These are phyloP conservation scores for Microtus pennsylvanicus DNA, from an alignment of 2,113 vertebrate genomes.

Conservation along the genomic window DNA sequence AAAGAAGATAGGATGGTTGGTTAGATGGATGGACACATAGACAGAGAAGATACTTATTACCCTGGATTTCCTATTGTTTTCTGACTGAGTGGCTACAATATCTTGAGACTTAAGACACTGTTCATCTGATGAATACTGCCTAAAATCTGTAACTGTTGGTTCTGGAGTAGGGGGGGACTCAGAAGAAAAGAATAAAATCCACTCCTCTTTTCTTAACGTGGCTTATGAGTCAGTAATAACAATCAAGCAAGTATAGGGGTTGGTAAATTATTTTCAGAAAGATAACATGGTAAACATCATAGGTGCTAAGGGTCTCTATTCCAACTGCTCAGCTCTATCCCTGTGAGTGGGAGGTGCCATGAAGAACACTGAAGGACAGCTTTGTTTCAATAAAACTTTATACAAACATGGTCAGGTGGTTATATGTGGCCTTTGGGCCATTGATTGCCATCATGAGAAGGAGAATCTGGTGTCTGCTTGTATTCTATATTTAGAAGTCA, in stretches of 20 bases:
- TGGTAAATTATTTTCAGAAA: background rate
- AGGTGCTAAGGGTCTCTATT: background rate
- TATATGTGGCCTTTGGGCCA: background rate
- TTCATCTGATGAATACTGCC: constrained; percentile 6
- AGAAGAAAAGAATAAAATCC: background rate
- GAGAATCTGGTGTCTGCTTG: background rate
- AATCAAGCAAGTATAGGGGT: background rate
- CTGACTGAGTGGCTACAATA: background rate
- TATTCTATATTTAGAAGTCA: background rate
- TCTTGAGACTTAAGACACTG: background rate
- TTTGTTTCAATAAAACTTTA: constrained; percentile 16
- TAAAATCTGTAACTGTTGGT: background rate
- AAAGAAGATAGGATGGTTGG: background rate
- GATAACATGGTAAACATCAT: background rate
- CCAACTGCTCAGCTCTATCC: background rate
- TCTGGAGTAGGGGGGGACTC: background rate
- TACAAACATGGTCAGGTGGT: background rate
- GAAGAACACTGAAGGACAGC: background rate
- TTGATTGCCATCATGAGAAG: background rate
- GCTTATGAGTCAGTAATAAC: background rate
- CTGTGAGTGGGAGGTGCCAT: background rate
- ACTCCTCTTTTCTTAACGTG: background rate
- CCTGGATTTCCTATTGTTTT: background rate
- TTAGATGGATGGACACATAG: background rate
- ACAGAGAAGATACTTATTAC: background rate